Conservation (phyloP, 2,113 vertebrate species). For the Rhipidura dahli region DNA sequence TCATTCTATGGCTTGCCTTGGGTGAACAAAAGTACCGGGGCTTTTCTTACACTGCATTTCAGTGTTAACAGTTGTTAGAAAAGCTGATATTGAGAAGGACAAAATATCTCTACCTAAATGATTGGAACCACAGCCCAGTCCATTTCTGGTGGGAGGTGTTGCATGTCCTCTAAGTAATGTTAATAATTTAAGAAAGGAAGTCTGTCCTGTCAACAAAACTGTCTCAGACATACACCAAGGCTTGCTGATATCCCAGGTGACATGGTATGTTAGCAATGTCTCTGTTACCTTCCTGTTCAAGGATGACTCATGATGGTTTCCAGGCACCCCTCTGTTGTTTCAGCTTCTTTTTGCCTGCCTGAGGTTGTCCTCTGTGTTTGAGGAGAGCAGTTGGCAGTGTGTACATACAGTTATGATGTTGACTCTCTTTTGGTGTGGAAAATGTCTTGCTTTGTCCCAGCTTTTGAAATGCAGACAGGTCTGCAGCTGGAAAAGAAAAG, state of each 20-base stretch:
- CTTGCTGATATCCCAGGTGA: neutral
- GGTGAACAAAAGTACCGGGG: neutral
- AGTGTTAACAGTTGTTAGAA: neutral
- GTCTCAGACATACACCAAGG: neutral
- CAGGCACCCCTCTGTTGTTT: neutral
- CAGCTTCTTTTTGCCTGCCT: neutral
- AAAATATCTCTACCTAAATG: neutral
- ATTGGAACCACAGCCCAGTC: neutral
- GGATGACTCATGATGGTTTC: neutral
- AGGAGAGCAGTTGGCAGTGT: neutral
- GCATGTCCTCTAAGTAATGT: neutral
- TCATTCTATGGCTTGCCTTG: neutral
- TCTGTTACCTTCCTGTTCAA: neutral
- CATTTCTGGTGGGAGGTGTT: neutral
- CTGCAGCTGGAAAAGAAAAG: neutral
- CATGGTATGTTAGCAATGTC: rapidly evolving
- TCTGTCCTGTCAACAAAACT: neutral
- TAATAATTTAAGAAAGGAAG: neutral
- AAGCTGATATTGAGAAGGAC: neutral
- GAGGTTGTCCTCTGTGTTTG: neutral
- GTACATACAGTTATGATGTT: neutral
- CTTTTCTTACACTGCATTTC: neutral
- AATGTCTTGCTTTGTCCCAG: neutral
- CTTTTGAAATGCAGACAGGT: neutral
- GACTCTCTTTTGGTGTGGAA: neutral